Evolutionary conservation across 92 coral and sea anemone genomes (phyloP), one percentile per base, ranked within the genome.

Genomic region (Isaurus tuberculatus): DNA sequence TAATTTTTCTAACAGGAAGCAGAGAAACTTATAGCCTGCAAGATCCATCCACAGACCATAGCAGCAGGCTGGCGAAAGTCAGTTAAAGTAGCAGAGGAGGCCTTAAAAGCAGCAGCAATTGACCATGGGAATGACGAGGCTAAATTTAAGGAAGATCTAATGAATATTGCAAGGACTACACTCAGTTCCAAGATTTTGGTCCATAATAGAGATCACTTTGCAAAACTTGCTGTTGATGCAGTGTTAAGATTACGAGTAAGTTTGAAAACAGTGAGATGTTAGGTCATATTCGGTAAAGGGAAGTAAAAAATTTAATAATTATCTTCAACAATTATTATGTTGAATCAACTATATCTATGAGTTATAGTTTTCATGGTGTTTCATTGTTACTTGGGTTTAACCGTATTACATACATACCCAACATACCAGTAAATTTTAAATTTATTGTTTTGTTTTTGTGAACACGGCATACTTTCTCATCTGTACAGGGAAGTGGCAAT

Each of bases 131-230:
- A 73, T 25, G 90, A 97, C 58, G 90, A 88, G 17, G 90, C 81
- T 20, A 92, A 97, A 85, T 97, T 97, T 68, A 83, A 86, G 63
- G 98, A 92, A 73, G 99, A 97, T 86, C 91, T 97, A 55, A 90
- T 97, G 98, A 97, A 97, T 75, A 97, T 97, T 48, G 99, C 99
- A 0, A 94, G 97, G 75, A 97, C 99, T 20, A 97, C 99, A 15
- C 93, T 97, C 27, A 97, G 99, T 30, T 97, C 99, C 33, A 97
- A 97, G 88, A 97, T 97, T 73, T 90, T 97, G 83, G 89, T 90
- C 16, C 98, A 94, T 5, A 98, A 97, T n/a, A 88, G 95, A 72
- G 98, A 97, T 82, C 95, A 94, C 87, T 97, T 97, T 97, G 93
- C 98, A 11, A 92, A 83, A 77, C 90, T 97, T 32, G 98, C 99